Conservation (phyloP, 2,113 vertebrate genomes). For the Lepus timidus region DNA sequence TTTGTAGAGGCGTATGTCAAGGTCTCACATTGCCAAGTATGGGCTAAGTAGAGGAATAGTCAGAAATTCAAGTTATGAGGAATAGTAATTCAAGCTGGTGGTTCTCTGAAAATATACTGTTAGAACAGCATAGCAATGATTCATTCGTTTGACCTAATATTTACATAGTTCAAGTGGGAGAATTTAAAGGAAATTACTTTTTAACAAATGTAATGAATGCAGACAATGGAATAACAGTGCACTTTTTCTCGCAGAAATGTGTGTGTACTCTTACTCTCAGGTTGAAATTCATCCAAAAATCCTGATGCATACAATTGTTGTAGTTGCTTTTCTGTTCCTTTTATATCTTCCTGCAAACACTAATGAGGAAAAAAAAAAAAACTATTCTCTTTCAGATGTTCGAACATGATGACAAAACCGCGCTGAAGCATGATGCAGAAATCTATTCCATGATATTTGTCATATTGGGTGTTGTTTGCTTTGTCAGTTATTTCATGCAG, state of each 20-base stretch:
- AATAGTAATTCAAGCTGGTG: constrained; percentile 32
- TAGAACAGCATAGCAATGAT: neutral
- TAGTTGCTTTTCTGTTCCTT: neutral
- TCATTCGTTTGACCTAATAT: constrained; percentile 1
- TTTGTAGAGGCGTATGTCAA: neutral
- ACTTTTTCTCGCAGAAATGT: neutral
- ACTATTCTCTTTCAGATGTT: constrained; percentile 73
- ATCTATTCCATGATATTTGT: constrained; percentile 79
- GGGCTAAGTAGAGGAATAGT: constrained; percentile 33
- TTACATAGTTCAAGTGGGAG: constrained; percentile 13
- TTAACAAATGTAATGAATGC: neutral
- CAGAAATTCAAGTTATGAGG: constrained; percentile 43
- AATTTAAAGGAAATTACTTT: constrained; percentile 41
- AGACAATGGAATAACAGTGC: neutral
- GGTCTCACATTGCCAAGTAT: neutral
- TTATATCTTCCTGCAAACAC: neutral
- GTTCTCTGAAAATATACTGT: constrained; percentile 44
- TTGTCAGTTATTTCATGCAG: constrained; percentile 80
- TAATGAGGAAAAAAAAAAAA: constrained; percentile 34
- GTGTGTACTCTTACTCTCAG: neutral
- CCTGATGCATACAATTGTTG: neutral
- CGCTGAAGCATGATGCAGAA: constrained; percentile 65
- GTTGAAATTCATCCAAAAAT: constrained; percentile 56
- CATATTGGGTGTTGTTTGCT: constrained; percentile 59
- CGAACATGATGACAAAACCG: constrained; percentile 67